A percentile compares a stretch with the other conserved stretches of the same genome.
phyloP scores from a whole-genome alignment of 2,113 vertebrate species.

The Conger conger region DNA sequence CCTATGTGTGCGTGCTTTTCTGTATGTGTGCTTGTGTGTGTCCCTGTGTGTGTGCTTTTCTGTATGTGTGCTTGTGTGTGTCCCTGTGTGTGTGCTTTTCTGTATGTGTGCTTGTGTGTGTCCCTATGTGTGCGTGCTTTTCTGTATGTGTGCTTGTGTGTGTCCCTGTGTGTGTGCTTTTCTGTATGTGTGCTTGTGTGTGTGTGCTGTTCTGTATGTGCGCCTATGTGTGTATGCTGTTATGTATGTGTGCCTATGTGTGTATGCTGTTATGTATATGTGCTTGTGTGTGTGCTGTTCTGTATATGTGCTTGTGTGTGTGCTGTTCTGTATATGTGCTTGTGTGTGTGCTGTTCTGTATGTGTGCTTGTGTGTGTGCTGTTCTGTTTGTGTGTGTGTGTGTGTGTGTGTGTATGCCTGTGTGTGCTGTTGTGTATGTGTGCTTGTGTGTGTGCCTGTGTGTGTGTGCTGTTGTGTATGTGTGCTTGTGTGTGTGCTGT shows the following conservation, averaged over 20 bases:
- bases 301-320: neutral
- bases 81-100: no score
- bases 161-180: neutral
- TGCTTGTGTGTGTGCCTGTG: neutral
- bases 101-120: neutral
- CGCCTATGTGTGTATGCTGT: neutral
- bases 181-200: neutral
- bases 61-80: no score
- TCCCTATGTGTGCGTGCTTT: neutral
- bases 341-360: constrained; percentile 25
- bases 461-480: no score
- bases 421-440: constrained; percentile 24
- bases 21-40: no score
- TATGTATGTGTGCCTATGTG: no score
- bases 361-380: neutral
- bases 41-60: no score
- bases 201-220: neutral
- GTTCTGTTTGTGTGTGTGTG: constrained; percentile 21
- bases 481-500: no score
- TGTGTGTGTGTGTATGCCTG: constrained; percentile 32
- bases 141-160: constrained; percentile 6
- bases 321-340: neutral
- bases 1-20: no score
- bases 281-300: neutral
- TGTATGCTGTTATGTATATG: no score